Base-by-base conservation (phyloP, 2,113 vertebrate species). In the Corvus moneduloides region DNA sequence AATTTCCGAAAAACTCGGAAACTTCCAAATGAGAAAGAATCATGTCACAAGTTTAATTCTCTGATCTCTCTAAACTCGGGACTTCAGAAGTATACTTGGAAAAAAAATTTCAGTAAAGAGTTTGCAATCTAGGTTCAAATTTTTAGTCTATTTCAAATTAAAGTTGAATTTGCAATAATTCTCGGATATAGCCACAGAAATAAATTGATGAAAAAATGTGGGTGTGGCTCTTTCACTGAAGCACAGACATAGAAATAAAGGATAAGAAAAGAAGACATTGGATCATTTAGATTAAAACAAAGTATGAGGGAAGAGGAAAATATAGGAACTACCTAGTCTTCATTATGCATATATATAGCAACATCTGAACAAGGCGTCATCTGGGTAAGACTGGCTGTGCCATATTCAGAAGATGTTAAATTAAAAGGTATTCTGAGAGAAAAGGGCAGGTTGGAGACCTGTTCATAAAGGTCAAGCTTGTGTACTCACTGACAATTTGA, bases 401-500 rank as follows among this genome's bases (percentile, higher is more conserved):
- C 44, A 39, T 61, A 88, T 64, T 86, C 61, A 78, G 76, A 64
- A 90, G 64, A 92, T 84, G 58, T 68, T 94, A 92, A 78, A 95
- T 93, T 92, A 95, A 94, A 96, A 93, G 39, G 35, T 59, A 81
- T 71, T 95, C 64, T 58, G 72, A 87, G 41, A 94, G 76, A 88
- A 96, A 94, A 96, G 68, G 74, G 68, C 68, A 95, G 64, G 64
- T 58, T 92, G 52, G 61, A 93, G 90, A 94, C 79, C 93, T 92
- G 85, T 58, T 92, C 56, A 54, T 61, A 96, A 96, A 97, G 96
- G 93, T 96, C 94, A 96, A 84, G 67, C 76, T 92, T 78, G 83
- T 81, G 88, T 84, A 94, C 93, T 86, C 88, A 78, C 72, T 96
- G 93, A 90, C 80, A 93, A 68, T 68, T 93, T 97, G 92, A 96